Conservation (phyloP, 2,888 invertebrate genomes). For the Bugulina stolonifera region DNA sequence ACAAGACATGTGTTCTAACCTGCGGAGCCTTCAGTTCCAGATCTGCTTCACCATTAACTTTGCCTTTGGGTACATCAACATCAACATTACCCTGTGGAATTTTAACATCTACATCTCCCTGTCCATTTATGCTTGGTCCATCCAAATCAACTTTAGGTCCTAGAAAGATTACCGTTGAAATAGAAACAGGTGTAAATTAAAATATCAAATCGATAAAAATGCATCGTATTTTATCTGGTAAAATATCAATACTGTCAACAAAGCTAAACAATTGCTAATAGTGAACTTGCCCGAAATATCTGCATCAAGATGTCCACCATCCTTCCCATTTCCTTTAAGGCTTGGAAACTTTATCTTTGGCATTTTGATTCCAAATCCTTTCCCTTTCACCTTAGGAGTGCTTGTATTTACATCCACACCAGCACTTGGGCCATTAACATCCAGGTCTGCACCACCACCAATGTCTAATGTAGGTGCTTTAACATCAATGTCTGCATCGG, state of each 20-base stretch:
- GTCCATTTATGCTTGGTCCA: not conserved
- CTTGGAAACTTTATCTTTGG: constrained; percentile 23
- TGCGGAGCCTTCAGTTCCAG: not conserved
- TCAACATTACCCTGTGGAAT: constrained; percentile 9
- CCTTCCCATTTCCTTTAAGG: not conserved
- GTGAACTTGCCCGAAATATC: constrained; percentile 4
- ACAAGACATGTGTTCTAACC: not conserved
- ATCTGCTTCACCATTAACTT: constrained; percentile 4
- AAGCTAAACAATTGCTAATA: too few species aligned
- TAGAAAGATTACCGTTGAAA: too few species aligned
- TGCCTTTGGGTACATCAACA: not conserved
- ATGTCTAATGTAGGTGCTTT: not conserved
- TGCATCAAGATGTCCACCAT: constrained; percentile 23
- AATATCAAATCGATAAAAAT: too few species aligned
- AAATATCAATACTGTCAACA: too few species aligned
- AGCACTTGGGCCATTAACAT: not conserved
- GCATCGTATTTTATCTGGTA: too few species aligned
- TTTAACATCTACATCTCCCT: not conserved
- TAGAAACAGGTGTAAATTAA: too few species aligned
- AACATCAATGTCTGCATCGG: not conserved
- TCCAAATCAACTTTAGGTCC: constrained; percentile 15
- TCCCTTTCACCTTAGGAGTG: constrained; percentile 13
- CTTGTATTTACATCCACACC: constrained; percentile 23
- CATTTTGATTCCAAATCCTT: constrained; percentile 13
- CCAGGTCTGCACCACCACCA: not conserved